Percentiles rank a stretch among this genome's conserved stretches.
These are phyloP conservation scores for Mayetiola destructor DNA, from an alignment of 2,888 invertebrate species.

Conservation along the genomic window DNA sequence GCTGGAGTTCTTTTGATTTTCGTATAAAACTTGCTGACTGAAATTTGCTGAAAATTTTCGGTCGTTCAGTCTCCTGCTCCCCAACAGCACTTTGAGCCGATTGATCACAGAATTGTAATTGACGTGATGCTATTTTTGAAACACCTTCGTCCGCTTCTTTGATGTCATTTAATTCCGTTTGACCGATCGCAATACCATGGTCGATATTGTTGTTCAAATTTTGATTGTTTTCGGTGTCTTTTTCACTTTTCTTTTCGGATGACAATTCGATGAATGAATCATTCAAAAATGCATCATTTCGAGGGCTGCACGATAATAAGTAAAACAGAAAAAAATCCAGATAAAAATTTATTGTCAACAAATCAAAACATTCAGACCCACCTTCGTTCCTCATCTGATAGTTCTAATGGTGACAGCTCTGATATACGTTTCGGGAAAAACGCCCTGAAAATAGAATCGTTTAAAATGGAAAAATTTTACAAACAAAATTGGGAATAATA, in stretches of 20 bases:
- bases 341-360: not conserved
- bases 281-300: not conserved
- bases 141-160: not conserved
- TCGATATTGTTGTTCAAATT: not conserved
- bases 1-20: not conserved
- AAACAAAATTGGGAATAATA: not conserved
- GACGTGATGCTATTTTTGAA: not conserved
- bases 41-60: conserved; percentile 7
- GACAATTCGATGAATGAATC: conserved; percentile 4
- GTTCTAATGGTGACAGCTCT: conserved; percentile 1
- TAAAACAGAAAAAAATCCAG: not conserved
- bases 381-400: conserved; percentile 3
- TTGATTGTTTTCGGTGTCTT: not conserved
- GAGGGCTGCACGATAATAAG: not conserved
- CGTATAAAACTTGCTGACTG: not conserved
- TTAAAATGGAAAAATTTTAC: not conserved
- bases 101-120: not conserved
- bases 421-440: conserved; percentile 6
- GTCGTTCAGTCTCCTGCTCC: not conserved
- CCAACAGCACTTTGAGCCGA: not conserved
- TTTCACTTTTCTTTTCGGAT: not conserved
- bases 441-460: not conserved
- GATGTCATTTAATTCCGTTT: not conserved
- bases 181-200: not conserved
- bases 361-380: too few species aligned